phyloP scores from a whole-genome alignment of 2,113 vertebrate species.

The Scophthalmus maximus region DNA sequence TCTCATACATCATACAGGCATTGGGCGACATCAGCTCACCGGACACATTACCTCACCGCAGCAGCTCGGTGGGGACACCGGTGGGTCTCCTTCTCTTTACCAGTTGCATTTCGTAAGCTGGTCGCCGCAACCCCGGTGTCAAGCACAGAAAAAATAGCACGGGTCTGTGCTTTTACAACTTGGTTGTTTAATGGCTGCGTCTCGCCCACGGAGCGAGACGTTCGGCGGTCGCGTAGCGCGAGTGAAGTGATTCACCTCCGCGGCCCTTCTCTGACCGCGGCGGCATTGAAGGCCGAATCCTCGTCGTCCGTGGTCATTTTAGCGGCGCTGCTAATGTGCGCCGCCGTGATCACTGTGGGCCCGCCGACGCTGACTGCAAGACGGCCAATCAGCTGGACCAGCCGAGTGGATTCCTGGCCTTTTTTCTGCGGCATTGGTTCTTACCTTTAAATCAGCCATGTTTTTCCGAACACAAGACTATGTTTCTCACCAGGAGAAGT shows the following conservation, averaged over 20 bases:
- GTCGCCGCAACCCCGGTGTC: too few species aligned
- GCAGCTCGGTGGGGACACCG: background rate
- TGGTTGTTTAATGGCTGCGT: too few species aligned
- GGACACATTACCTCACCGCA: constrained; percentile 8
- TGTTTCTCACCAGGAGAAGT: constrained; percentile 1
- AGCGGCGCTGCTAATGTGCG: background rate
- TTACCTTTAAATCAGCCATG: background rate
- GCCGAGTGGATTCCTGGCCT: background rate
- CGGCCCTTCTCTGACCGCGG: background rate
- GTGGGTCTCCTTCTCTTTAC: too few species aligned
- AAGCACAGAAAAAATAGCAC: too few species aligned
- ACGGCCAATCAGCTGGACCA: background rate
- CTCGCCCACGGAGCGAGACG: too few species aligned
- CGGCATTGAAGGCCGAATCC: too few species aligned
- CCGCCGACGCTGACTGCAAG: background rate
- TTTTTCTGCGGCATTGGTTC: constrained; percentile 7
- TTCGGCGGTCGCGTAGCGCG: too few species aligned
- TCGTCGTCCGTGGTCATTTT: background rate
- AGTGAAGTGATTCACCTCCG: too few species aligned
- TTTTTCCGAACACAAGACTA: constrained; percentile 1
- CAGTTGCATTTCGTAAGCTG: too few species aligned
- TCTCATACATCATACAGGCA: background rate
- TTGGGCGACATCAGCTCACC: background rate
- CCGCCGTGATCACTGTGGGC: background rate
- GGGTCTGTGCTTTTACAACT: too few species aligned